Base-by-base conservation (phyloP, 2,888 invertebrate species). In the Elegia similella region DNA sequence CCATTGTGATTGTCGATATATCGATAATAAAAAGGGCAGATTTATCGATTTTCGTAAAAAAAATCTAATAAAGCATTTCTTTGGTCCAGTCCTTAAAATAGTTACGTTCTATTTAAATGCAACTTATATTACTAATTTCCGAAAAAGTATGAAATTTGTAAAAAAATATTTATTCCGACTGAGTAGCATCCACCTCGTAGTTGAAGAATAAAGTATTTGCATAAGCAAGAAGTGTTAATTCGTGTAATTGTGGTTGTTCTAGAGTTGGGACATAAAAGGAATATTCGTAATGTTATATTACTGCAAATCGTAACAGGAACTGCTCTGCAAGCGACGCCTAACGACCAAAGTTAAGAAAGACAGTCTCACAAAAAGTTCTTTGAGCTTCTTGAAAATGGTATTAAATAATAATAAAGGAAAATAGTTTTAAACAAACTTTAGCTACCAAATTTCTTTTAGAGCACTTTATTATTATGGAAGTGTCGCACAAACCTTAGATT, bases 181-280 rank as follows among this genome's bases (percentile, higher is more conserved):
- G n/a, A n/a, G n/a, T n/a, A 34, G 29, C 47, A 15, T 30, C 13
- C n/a, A 44, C 32, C 30, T 55, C n/a, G 55, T 38, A 3, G 34
- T 47, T 10, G 34, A 16, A 38, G 17, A 55, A 34, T 23, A 34
- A 13, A 55, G n/a, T n/a, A n/a, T n/a, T n/a, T n/a, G n/a, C n/a
- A n/a, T n/a, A n/a, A n/a, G n/a, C n/a, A n/a, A n/a, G n/a, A 42
- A 52, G 38, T 55, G 38, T 38, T 47, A 55, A 57, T 17, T 42
- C 50, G 44, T n/a, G 48, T 54, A 58, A 56, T 54, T 58, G 54
- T n/a, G 46, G 53, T 50, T 58, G 54, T 50, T 55, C 42, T 29
- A 42, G 23, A 50, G 53, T 55, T 58, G 55, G 48, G 50, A 58
- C 60, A 46, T 44, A 53, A 42, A 50, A 58, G 29, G 60, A 60